A percentile compares a stretch with the other conserved stretches of the same genome.
Evolutionary conservation across 2,797 vertebrate genomes (phyloP).

Genomic region (Telmatherina bonti): DNA sequence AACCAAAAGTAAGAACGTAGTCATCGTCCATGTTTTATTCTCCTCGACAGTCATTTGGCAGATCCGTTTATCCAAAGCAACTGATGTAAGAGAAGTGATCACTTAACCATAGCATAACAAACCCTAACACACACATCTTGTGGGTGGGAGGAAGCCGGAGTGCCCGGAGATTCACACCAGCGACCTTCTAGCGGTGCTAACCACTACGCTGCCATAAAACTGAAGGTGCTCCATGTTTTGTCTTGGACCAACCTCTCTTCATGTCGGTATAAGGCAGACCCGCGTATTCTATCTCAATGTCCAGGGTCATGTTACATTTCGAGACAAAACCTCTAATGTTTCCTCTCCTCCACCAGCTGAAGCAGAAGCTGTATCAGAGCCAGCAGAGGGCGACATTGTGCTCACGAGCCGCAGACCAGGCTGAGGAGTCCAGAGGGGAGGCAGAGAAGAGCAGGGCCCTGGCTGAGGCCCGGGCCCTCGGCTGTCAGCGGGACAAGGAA

Average conservation of each 20-base stretch:
- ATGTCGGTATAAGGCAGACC: not conserved
- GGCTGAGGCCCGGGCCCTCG: constrained; percentile 69
- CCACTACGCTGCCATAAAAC: too few species aligned
- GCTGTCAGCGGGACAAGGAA: constrained; percentile 69
- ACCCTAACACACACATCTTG: too few species aligned
- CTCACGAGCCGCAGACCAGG: constrained; percentile 70
- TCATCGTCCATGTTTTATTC: too few species aligned
- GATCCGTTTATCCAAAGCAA: too few species aligned
- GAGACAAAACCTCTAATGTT: constrained; percentile 54
- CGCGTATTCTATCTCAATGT: not conserved
- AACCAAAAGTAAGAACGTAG: too few species aligned
- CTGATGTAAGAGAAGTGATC: too few species aligned
- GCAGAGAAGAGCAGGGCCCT: constrained; percentile 72
- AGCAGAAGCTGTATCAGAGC: constrained; percentile 76
- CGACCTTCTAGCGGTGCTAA: too few species aligned
- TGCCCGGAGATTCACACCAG: too few species aligned
- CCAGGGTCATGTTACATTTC: constrained; percentile 32
- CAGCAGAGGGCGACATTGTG: constrained; percentile 80
- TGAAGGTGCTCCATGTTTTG: not conserved
- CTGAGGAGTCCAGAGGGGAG: constrained; percentile 57
- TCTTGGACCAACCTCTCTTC: not conserved
- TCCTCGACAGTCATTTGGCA: too few species aligned
- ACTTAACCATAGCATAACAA: too few species aligned
- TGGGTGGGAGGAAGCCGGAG: too few species aligned
- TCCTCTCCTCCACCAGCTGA: constrained; percentile 68